Base-by-base conservation (phyloP, 2,797 vertebrate species). In the Pristis pectinata region DNA sequence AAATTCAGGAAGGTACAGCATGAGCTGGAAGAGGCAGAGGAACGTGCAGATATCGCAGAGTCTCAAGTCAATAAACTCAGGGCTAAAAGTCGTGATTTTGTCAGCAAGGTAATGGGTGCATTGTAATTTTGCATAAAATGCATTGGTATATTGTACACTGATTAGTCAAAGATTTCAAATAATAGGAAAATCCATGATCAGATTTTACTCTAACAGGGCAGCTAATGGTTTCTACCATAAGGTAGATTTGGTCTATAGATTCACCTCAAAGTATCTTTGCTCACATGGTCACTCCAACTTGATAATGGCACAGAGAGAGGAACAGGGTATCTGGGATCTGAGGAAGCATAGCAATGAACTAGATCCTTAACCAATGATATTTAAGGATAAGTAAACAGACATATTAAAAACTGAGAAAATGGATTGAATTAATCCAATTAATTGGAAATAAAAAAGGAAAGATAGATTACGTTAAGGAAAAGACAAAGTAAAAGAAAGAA, bases 1-100 rank as follows among this genome's bases (percentile, higher is more conserved):
- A 97, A 97, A 95, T 97, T 97, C 96, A 97, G 97, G 64, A 98
- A 98, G 95, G 95, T 97, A 79, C 97, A 98, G 95, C 97, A 97
- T 0, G 97, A 97, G 95, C 94, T 97, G 95, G 97, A 97, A 94
- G 97, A 97, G 94, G 97, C 97, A 0, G 96, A 96, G n/a, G 97
- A 97, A 95, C 96, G 97, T 59, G 97, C 97, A 67, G 97, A 97
- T 95, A 97, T 97, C 64, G 97, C 97, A 1, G 96, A 97, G 95
- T 97, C 97, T 1, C 97, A 97, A 95, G 97, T 97, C 95, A 97
- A 97, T 95, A 97, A 98, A 94, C 95, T 97, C 34, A 96, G 97
- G n/a, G 96, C 95, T 3, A 97, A 97, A 95, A 97, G 95, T 64
- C 96, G 97, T 1, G 97, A 98, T 37, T 95, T 97, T 34, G 96